Conservation (phyloP, 2,888 invertebrate species). For the Saturnia pavonia region DNA sequence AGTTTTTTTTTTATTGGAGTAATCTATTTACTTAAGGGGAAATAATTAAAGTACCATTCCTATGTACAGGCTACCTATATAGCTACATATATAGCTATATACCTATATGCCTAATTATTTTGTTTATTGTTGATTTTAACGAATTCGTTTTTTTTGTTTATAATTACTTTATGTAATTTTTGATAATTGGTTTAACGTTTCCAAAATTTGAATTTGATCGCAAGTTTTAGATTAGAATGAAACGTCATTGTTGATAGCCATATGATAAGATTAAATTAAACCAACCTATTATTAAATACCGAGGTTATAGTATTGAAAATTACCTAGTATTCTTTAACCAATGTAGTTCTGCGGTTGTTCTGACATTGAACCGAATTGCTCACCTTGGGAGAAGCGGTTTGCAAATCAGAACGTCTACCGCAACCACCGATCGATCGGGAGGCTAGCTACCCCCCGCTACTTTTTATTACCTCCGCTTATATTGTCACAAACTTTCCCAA, state of each 20-base stretch:
- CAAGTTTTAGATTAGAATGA: background rate
- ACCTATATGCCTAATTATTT: no score
- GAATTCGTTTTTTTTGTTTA: no score
- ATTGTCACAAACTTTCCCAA: conserved; percentile 5
- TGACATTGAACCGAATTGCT: conserved; percentile 66
- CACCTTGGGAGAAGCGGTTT: conserved; percentile 70
- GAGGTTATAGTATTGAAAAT: conserved; percentile 16
- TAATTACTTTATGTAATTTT: no score
- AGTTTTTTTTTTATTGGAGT: no score
- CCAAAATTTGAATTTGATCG: no score
- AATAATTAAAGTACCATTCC: no score
- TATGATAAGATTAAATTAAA: background rate
- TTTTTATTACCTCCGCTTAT: conserved; percentile 18
- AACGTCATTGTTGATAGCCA: background rate
- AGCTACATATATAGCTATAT: no score
- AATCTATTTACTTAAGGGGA: no score
- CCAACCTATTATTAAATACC: background rate
- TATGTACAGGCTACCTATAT: no score
- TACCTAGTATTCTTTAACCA: conserved; percentile 45
- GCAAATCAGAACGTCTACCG: conserved; percentile 66
- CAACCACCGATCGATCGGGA: conserved; percentile 57
- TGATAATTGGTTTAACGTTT: no score
- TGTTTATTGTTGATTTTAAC: no score
- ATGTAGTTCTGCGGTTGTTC: conserved; percentile 70
- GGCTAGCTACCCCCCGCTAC: conserved; percentile 17